These are phyloP conservation scores for Diarsia mendica DNA, from an alignment of 2,888 invertebrate species.

Conservation along the genomic window DNA sequence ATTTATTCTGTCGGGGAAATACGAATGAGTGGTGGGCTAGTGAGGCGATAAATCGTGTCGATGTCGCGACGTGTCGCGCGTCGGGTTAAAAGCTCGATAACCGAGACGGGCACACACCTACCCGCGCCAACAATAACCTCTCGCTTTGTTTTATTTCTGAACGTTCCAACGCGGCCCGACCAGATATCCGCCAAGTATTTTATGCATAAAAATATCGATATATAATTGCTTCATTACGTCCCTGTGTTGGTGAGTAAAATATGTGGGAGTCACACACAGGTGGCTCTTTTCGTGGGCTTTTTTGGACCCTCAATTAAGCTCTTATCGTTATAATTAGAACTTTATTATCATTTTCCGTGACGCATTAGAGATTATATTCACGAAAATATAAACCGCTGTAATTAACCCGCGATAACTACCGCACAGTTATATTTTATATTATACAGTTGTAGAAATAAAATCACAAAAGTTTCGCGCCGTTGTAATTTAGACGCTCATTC, in stretches of 20 bases:
- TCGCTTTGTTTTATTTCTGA: slow-evolving; percentile 88
- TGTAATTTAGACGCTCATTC: slow-evolving; percentile 55
- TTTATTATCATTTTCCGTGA: slow-evolving; percentile 66
- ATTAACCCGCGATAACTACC: slow-evolving; percentile 61
- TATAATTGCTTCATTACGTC: slow-evolving; percentile 91
- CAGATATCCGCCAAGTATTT: slow-evolving; percentile 89
- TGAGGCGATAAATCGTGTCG: slow-evolving; percentile 88
- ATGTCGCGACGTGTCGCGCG: slow-evolving; percentile 89
- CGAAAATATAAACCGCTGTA: slow-evolving; percentile 52
- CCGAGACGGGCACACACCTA: slow-evolving; percentile 88
- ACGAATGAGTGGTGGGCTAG: slow-evolving; percentile 89
- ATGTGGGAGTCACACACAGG: slow-evolving; percentile 89
- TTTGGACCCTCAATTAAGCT: slow-evolving; percentile 58
- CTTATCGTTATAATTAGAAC: slow-evolving; percentile 70
- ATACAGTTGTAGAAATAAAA: slow-evolving; percentile 51
- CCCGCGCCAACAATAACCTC: slow-evolving; percentile 89
- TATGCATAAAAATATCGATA: slow-evolving; percentile 91
- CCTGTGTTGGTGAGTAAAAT: slow-evolving; percentile 90
- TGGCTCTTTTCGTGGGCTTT: slow-evolving; percentile 71
- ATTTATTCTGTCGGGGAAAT: slow-evolving; percentile 87
- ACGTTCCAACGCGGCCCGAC: slow-evolving; percentile 80
- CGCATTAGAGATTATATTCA: slow-evolving; percentile 58
- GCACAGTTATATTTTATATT: slow-evolving; percentile 52
- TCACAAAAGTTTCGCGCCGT: slow-evolving; percentile 49
- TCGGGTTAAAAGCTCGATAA: slow-evolving; percentile 90